Base-by-base conservation (phyloP, 2,113 vertebrate genomes). In the Alligator mississippiensis region DNA sequence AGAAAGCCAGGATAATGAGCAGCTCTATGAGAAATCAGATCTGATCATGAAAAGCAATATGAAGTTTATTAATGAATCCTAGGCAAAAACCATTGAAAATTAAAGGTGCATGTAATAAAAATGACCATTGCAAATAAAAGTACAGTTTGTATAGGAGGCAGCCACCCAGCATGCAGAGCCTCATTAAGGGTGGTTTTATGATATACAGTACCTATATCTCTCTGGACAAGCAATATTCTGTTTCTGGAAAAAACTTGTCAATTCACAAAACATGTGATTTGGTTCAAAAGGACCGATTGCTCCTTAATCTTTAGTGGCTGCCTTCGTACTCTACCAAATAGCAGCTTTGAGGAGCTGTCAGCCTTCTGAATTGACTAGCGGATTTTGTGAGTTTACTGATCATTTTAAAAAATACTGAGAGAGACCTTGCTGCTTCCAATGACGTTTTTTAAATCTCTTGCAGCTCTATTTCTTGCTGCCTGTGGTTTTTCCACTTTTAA, bases 1-100 rank as follows among this genome's bases (percentile, higher is more conserved):
- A 62, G 64, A 89, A 84, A 72, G 61, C 3, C 27, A 6, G 93
- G 84, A 4, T 27, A 15, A 8, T 2, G 38, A 78, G 66, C 38
- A 27, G 16, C 68, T 90, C 13, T 25, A 2, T 59, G 57, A 34
- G 13, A 72, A 38, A 6, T 54, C 4, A 34, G 57, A 12, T 87
- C 62, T 64, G 66, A 3, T 62, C 0, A 0, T 17, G 24, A n/a
- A 19, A 80, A 77, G 58, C n/a, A 59, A 47, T 47, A 47, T 47
- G 47, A 30, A 70, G 27, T 30, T 12, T 12, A n/a, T 57, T 9
- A 13, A 82, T 87, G 54, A 22, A 2, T 4, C 6, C 47, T 54
- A 34, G 77, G 62, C 1, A 74, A 38, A 21, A 74, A 74, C 7
- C 47, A 74, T 21, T 66, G 54, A 30, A 62, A 79, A 81, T 22